Percentiles rank a stretch among this genome's conserved stretches.
Evolutionary conservation across 2,797 vertebrate species (phyloP).

Genomic region (Brotula barbata): DNA sequence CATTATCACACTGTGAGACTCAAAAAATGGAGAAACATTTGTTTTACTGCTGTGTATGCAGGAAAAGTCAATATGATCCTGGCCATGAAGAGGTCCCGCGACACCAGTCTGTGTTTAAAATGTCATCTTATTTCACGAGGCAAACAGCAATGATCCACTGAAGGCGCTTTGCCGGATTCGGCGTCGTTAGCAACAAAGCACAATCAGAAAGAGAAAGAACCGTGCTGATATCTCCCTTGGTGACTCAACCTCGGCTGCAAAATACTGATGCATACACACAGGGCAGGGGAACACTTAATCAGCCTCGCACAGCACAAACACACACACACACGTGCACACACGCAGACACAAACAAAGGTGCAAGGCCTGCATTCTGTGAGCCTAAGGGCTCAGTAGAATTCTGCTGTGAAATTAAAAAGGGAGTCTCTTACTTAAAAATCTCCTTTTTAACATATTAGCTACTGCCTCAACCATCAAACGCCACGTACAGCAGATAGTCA

Average conservation of each 20-base stretch:
- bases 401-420: constrained; percentile 38
- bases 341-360: constrained; percentile 23
- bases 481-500: constrained; percentile 13
- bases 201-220: constrained; percentile 45
- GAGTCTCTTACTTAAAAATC: constrained; percentile 30
- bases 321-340: constrained; percentile 9
- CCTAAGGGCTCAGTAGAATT: constrained; percentile 7
- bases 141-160: constrained; percentile 60
- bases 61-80: constrained; percentile 52
- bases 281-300: constrained; percentile 47
- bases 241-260: constrained; percentile 26
- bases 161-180: constrained; percentile 44
- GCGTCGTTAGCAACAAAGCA: constrained; percentile 49
- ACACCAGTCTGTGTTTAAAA: constrained; percentile 55
- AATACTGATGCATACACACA: constrained; percentile 34
- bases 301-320: constrained; percentile 22
- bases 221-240: constrained; percentile 40
- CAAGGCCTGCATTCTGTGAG: constrained; percentile 19
- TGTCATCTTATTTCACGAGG: constrained; percentile 58
- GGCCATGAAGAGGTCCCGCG: constrained; percentile 41
- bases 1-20: constrained; percentile 6
- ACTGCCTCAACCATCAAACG: background rate
- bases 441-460: constrained; percentile 18
- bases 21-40: constrained; percentile 34
- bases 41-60: constrained; percentile 26